Evolutionary conservation across 2,113 vertebrate genomes (phyloP).

Genomic region (Rhea pennata): DNA sequence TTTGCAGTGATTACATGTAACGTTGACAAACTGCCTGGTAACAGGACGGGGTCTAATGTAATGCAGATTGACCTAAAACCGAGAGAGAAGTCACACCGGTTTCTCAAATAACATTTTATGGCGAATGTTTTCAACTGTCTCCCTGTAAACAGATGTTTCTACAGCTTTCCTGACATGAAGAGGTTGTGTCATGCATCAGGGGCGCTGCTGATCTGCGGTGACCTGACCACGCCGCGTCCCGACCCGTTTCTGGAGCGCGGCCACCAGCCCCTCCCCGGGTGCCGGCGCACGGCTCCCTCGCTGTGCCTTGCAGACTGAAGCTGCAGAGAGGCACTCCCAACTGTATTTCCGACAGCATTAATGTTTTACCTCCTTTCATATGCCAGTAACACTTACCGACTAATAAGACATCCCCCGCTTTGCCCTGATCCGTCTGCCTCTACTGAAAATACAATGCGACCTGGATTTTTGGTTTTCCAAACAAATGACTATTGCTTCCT

Average conservation of each 20-base stretch:
- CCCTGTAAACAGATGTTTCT: neutral
- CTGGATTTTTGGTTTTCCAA: neutral
- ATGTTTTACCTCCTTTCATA: neutral
- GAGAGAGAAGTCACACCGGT: neutral
- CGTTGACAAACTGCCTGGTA: neutral
- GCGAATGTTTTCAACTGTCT: neutral
- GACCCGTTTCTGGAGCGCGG: neutral
- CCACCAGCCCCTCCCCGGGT: neutral
- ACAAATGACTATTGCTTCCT: neutral
- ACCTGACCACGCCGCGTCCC: neutral
- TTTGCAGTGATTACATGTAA: neutral
- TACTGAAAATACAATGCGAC: neutral
- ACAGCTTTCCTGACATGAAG: neutral
- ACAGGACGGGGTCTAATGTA: neutral
- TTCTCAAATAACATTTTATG: neutral
- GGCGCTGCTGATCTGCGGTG: neutral
- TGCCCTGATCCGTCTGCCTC: neutral
- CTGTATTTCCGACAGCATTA: neutral
- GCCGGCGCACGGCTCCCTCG: too few species aligned
- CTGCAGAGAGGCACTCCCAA: neutral
- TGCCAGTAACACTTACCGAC: neutral
- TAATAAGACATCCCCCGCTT: neutral
- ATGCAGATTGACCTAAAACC: neutral
- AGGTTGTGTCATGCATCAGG: neutral
- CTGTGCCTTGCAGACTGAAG: neutral